Evolutionary conservation across 2,797 vertebrate genomes (phyloP), one percentile per base, ranked within the genome.

Genomic region (Sarcoramphus papa): DNA sequence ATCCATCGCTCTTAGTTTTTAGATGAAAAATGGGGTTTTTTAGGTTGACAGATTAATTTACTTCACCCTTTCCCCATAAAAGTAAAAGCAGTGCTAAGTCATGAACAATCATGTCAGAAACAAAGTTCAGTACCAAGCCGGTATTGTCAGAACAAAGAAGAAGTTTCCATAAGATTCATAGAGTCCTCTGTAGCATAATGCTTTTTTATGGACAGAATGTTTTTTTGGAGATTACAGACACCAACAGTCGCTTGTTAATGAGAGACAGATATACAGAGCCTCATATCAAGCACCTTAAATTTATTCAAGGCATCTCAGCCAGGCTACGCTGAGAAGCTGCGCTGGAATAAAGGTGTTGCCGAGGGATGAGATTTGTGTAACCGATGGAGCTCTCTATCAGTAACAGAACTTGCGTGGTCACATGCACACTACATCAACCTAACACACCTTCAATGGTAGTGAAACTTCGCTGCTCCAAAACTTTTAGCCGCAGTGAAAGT

Each of bases 321-420:
- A 27, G 28, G 27, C 40, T 53, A 41, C 1, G 1, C 24, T 27
- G 35, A 50, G 28, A 72, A 80, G 62, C 10, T 24, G 10, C 37
- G 14, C 18, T 35, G 64, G 76, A 50, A 57, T 21, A 47, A 69
- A 65, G 11, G 25, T 7, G 11, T 11, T 53, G 30, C 50, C 25
- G 28, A 63, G 28, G 28, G 56, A 27, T 43, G 10, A 56, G 48
- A 25, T 54, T 31, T 23, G 15, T 35, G 5, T 27, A 35, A 76
- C 9, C 1, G 3, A 7, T 11, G 48, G 54, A 51, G 57, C 6
- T 50, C 43, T 33, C 41, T 25, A 5, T 22, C 35, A 33, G 11
- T 20, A 31, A 20, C n/a, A 48, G 45, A 65, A 65, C 41, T 22
- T 8, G 14, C 1, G 0, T 2, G 6, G 28, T 30, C 59, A 43